Percentiles rank a stretch among this genome's conserved stretches.
These are phyloP conservation scores for Cromileptes altivelis DNA, from an alignment of 2,113 vertebrate species.

Conservation along the genomic window DNA sequence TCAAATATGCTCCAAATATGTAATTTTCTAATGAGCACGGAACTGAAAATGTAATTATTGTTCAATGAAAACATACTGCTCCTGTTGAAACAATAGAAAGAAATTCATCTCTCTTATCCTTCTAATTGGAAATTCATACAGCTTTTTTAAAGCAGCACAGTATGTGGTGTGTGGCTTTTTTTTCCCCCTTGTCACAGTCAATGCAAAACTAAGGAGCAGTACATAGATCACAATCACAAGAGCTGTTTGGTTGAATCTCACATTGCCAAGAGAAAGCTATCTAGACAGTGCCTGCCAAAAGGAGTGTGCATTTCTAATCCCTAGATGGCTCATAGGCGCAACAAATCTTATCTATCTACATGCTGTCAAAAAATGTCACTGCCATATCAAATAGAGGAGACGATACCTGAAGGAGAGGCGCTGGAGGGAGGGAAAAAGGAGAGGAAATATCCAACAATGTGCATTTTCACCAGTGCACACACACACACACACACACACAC, in stretches of 20 bases:
- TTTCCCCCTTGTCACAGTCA: slow-evolving; percentile 67
- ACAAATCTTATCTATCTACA: slow-evolving; percentile 85
- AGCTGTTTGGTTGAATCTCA: slow-evolving; percentile 78
- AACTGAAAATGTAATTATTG: slow-evolving; percentile 14
- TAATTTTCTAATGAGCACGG: slow-evolving; percentile 40
- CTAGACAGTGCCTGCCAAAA: slow-evolving; percentile 81
- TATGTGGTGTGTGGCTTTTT: slow-evolving; percentile 63
- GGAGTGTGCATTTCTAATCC: slow-evolving; percentile 82
- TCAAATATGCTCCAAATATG: neutral
- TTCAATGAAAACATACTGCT: slow-evolving; percentile 18
- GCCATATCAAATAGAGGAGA: slow-evolving; percentile 82
- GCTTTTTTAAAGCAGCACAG: slow-evolving; percentile 41
- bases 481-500: neutral
- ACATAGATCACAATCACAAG: slow-evolving; percentile 79
- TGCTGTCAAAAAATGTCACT: slow-evolving; percentile 87
- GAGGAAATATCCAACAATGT: slow-evolving; percentile 71
- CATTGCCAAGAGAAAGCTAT: slow-evolving; percentile 82
- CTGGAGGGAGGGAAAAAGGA: slow-evolving; percentile 61
- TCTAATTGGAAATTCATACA: slow-evolving; percentile 63
- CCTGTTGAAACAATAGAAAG: slow-evolving; percentile 12
- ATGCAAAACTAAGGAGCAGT: slow-evolving; percentile 76
- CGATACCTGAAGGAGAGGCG: slow-evolving; percentile 81
- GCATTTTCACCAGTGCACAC: slow-evolving; percentile 58
- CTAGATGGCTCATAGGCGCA: slow-evolving; percentile 80
- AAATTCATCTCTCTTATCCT: slow-evolving; percentile 8